Evolutionary conservation across 2,797 vertebrate genomes (phyloP).

Genomic region (Cirrhinus molitorella): DNA sequence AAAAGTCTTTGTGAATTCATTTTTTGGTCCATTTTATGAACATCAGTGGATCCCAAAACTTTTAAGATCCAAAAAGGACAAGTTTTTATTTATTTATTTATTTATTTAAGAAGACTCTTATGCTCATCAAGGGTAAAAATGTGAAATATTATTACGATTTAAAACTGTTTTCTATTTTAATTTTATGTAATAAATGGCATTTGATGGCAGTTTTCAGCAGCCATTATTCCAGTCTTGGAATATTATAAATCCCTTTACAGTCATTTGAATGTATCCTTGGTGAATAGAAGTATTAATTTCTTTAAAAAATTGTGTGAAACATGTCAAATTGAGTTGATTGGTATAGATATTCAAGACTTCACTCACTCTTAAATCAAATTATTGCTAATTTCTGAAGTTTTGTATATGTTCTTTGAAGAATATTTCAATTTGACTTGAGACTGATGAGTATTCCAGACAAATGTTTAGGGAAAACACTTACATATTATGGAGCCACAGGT

Average conservation of each 20-base stretch:
- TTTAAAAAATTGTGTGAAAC: neutral
- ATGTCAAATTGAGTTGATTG: neutral
- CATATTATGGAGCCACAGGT: slow-evolving; percentile 71
- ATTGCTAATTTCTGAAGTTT: neutral
- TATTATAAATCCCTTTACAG: neutral
- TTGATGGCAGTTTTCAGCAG: neutral
- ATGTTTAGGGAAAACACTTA: slow-evolving; percentile 41
- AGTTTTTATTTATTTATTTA: neutral
- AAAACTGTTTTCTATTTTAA: neutral
- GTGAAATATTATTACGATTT: neutral
- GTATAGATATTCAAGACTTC: neutral
- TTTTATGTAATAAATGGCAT: neutral
- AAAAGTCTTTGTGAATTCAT: neutral
- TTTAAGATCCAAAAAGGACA: neutral
- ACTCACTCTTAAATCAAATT: neutral
- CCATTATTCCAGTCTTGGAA: neutral
- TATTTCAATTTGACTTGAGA: neutral
- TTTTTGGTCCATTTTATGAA: no score
- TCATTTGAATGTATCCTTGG: neutral
- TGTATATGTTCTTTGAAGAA: neutral
- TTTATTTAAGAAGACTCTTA: neutral
- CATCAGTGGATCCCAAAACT: neutral
- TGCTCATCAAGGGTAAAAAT: neutral
- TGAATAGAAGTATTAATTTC: neutral
- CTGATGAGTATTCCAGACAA: slow-evolving; percentile 46